These are phyloP conservation scores for Drosophila bocki DNA, from an alignment of 1,140 invertebrate genomes.

Conservation along the genomic window DNA sequence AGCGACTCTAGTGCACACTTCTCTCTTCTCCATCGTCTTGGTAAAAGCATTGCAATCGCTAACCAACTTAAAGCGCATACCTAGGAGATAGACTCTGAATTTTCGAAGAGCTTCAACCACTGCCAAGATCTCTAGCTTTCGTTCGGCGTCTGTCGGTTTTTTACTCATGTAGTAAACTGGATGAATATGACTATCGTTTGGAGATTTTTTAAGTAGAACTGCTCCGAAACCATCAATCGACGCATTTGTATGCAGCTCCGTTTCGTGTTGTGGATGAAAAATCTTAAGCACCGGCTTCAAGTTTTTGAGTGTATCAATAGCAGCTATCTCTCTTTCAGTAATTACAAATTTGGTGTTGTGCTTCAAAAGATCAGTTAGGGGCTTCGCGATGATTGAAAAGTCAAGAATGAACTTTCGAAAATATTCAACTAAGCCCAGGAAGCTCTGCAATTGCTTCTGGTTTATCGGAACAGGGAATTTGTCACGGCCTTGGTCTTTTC, in stretches of 20 bases:
- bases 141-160: neutral
- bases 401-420: neutral
- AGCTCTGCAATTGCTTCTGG: too few relatives aligned
- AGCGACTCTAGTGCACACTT: too few relatives aligned
- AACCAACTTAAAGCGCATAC: slow-evolving; percentile 8
- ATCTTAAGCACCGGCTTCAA: too few relatives aligned
- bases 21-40: too few relatives aligned
- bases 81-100: slow-evolving; percentile 17
- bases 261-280: too few relatives aligned
- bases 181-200: neutral
- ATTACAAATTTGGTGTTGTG: neutral
- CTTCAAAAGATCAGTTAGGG: neutral
- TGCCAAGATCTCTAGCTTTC: neutral
- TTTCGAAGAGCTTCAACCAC: slow-evolving; percentile 1
- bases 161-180: slow-evolving; percentile 4
- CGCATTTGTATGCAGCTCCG: too few relatives aligned
- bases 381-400: neutral
- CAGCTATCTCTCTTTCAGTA: neutral
- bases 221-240: too few relatives aligned
- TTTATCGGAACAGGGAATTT: neutral
- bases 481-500: neutral
- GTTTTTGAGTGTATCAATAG: neutral
- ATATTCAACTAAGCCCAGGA: too few relatives aligned
- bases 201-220: slow-evolving; percentile 7
- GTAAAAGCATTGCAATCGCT: too few relatives aligned